phyloP scores from a whole-genome alignment of 1,140 invertebrate species.

The Pseudoatta argentina region DNA sequence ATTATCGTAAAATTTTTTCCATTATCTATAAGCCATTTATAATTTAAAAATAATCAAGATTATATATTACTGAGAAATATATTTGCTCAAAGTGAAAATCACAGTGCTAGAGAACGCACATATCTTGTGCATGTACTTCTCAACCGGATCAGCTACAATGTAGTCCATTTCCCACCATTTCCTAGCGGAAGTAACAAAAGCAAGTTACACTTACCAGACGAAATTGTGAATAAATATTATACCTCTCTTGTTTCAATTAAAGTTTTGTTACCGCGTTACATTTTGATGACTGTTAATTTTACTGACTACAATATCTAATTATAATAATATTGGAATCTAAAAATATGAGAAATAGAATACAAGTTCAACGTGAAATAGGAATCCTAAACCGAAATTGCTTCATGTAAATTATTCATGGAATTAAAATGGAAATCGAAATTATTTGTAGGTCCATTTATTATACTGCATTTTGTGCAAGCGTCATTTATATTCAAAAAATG shows the following conservation, averaged over 20 bases:
- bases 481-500: slow-evolving; percentile 26
- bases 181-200: slow-evolving; percentile 45
- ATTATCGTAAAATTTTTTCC: background rate
- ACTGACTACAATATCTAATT: background rate
- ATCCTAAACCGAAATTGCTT: background rate
- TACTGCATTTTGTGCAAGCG: background rate
- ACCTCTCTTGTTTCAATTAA: slow-evolving; percentile 34
- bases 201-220: slow-evolving; percentile 30
- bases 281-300: background rate
- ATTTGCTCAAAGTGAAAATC: slow-evolving; percentile 14
- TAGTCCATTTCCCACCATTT: slow-evolving; percentile 56
- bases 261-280: background rate
- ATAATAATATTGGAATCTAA: background rate
- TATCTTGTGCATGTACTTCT: slow-evolving; percentile 11
- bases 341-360: background rate
- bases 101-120: background rate
- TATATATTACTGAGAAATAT: background rate
- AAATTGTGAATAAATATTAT: slow-evolving; percentile 61
- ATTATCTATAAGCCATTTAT: background rate
- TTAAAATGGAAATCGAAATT: slow-evolving; percentile 27
- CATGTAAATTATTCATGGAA: slow-evolving; percentile 21
- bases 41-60: slow-evolving; percentile 12
- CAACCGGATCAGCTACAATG: slow-evolving; percentile 42
- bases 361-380: background rate
- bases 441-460: slow-evolving; percentile 1